Conservation (phyloP, 2,888 invertebrate species). For the Troides oblongomaculatus region DNA sequence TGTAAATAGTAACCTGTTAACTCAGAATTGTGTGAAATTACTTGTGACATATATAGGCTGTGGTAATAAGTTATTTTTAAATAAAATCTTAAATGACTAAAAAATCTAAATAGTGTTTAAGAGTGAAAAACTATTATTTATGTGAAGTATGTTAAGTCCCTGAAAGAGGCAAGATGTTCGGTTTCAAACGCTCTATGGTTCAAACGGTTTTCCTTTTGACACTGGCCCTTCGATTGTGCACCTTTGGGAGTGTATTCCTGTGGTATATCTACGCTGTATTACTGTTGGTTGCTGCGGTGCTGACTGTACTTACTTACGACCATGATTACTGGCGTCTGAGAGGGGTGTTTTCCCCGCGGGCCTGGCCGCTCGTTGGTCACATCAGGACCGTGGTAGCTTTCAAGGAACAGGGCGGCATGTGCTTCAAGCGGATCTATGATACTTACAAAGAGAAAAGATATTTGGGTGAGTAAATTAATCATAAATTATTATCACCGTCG, state of each 20-base stretch:
- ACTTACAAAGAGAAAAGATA: constrained; percentile 57
- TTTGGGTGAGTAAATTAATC: constrained; percentile 56
- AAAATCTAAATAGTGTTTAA: no score
- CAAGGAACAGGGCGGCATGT: constrained; percentile 70
- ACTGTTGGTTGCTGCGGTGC: constrained; percentile 40
- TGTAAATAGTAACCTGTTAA: neutral
- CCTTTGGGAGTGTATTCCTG: constrained; percentile 50
- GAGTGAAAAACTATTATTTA: no score
- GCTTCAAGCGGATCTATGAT: constrained; percentile 69
- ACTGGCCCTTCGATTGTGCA: constrained; percentile 56
- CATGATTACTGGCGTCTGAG: constrained; percentile 66
- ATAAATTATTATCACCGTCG: neutral
- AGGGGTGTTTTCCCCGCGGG: constrained; percentile 67
- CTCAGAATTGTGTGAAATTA: neutral
- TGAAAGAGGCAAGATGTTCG: constrained; percentile 58
- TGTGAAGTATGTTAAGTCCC: constrained; percentile 34
- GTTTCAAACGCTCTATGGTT: constrained; percentile 59
- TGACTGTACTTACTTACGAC: constrained; percentile 63
- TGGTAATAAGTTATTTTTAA: no score
- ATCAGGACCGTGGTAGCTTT: constrained; percentile 63
- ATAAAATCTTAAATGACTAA: no score
- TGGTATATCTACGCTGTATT: constrained; percentile 49
- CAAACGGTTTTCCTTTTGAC: constrained; percentile 49
- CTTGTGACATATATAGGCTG: neutral
- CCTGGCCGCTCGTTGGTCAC: constrained; percentile 67